Evolutionary conservation across 2,888 invertebrate genomes (phyloP), one percentile per base, ranked within the genome.

Genomic region (Caenorhabditis macrosperma): DNA sequence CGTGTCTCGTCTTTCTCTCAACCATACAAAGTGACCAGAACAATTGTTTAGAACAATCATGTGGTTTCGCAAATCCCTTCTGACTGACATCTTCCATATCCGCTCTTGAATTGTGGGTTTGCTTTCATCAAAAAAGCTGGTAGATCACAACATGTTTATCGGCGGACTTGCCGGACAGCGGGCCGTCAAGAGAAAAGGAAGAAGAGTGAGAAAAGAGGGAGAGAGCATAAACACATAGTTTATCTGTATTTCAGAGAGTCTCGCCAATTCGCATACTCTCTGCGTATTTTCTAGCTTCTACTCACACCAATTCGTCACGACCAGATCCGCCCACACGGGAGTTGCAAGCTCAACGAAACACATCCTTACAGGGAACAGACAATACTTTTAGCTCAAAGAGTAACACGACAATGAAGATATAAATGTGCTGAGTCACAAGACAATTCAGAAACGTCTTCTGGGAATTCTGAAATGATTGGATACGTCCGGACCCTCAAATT

Each of bases 121-220:
- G 35, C 26, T 63, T 72, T 72, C 61, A 72, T 59, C 64, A 74
- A 9, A 28, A 35, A 50, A 74, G 48, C 72, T 63, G 63, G 50
- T 72, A 74, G 57, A 64, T 74, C 64, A 64, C 64, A 74, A 74
- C 74, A 74, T 74, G 74, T 74, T 74, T 74, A 74, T 64, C 64
- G 64, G 26, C 46, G 72, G 63, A 72, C 72, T 72, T 57, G 64
- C 20, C 64, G 74, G 74, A 74, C 74, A 74, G 74, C 74, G 48
- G 17, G 10, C 54, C 57, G 41, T 46, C 33, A 30, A 52, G 59
- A 59, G 64, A 50, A 26, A 33, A 24, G 46, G n/a, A 48, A 30
- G 38, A 41, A 30, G 55, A 50, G 64, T 22, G 63, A 26, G 28
- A 64, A 57, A 46, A 12, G 48, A 41, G 26, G 41, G 33, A 52